Evolutionary conservation across 2,797 vertebrate species (phyloP).

Genomic region (Lepilemur septentrionalis): DNA sequence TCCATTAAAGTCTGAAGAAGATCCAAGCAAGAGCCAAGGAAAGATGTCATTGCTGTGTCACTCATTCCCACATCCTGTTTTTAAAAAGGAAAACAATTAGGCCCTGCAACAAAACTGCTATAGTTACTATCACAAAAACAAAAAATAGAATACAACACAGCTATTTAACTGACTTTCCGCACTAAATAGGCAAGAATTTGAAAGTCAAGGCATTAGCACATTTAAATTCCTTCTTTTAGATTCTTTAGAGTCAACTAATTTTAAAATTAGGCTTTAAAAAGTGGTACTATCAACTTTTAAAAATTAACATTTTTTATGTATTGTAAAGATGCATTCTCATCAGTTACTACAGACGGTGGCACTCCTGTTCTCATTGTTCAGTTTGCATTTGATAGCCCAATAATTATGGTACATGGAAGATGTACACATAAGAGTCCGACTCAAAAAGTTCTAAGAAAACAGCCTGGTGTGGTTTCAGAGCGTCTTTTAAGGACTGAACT

Average conservation of each 20-base stretch:
- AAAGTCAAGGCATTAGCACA: background rate
- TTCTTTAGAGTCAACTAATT: background rate
- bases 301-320: background rate
- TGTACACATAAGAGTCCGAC: accelerated
- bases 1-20: slow-evolving; percentile 96
- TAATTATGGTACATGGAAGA: background rate
- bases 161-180: background rate
- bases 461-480: background rate
- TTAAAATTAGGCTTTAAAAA: background rate
- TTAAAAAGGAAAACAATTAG: slow-evolving; percentile 38
- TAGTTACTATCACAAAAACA: background rate
- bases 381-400: background rate
- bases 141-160: background rate
- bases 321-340: background rate
- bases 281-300: background rate
- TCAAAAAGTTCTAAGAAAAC: background rate
- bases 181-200: background rate
- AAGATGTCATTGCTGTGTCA: slow-evolving; percentile 91
- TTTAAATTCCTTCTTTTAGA: background rate
- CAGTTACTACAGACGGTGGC: accelerated
- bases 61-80: slow-evolving; percentile 96
- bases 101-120: background rate
- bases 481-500: background rate
- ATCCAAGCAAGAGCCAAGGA: slow-evolving; percentile 94
- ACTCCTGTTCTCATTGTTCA: accelerated